phyloP scores from a whole-genome alignment of 2,113 vertebrate species.

The Lates calcarifer region DNA sequence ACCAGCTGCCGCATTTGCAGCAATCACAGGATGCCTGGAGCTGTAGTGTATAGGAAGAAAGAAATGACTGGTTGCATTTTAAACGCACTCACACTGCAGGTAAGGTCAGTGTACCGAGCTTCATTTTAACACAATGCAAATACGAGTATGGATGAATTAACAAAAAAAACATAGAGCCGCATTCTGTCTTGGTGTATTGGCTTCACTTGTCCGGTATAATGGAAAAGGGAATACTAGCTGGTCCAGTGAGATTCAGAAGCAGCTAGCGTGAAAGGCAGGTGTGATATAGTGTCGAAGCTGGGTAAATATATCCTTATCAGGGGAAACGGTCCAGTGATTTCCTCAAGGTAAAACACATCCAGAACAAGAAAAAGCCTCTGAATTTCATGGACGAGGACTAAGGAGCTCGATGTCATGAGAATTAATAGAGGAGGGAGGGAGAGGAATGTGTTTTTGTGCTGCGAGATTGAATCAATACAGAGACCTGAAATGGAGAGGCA shows the following conservation, averaged over 20 bases:
- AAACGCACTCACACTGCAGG: neutral
- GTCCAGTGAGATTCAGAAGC: conserved; percentile 48
- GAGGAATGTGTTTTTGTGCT: conserved; percentile 52
- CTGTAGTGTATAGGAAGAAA: neutral
- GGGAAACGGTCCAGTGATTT: conserved; percentile 43
- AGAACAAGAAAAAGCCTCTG: conserved; percentile 30
- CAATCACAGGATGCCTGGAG: neutral
- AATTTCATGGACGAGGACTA: conserved; percentile 42
- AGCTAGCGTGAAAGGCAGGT: conserved; percentile 55
- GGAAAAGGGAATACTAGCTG: conserved; percentile 35
- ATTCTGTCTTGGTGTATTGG: conserved; percentile 17
- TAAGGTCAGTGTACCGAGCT: neutral
- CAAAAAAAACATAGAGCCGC: neutral
- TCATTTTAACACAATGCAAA: neutral
- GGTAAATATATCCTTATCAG: conserved; percentile 66
- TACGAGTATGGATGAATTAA: neutral
- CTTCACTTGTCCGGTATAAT: conserved; percentile 31
- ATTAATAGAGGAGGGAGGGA: conserved; percentile 26
- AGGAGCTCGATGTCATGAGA: conserved; percentile 23
- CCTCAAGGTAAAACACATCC: conserved; percentile 66
- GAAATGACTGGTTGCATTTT: conserved; percentile 12
- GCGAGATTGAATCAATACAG: conserved; percentile 62
- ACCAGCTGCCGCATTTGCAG: neutral
- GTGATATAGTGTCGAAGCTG: conserved; percentile 46
- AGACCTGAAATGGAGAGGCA: conserved; percentile 55